Evolutionary conservation across 2,888 invertebrate genomes (phyloP).

Genomic region (Ophioninae sp.): DNA sequence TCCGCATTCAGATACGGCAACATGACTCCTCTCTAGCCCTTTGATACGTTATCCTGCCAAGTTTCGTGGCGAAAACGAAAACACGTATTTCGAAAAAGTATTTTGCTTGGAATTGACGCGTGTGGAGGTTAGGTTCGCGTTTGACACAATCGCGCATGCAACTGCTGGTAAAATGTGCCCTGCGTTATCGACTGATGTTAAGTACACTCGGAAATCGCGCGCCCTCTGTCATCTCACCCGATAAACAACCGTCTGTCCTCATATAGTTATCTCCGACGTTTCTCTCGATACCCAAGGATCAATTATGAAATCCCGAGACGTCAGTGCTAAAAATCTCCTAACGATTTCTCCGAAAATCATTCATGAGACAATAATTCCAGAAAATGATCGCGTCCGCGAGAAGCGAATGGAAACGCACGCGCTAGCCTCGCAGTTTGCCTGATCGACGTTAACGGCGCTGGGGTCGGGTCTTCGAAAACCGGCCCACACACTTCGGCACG

Average conservation of each 20-base stretch:
- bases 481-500: constrained; percentile 18
- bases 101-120: neutral
- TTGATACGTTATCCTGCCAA: neutral
- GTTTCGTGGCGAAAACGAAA: neutral
- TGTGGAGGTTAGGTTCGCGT: constrained; percentile 28
- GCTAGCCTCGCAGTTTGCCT: neutral
- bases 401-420: neutral
- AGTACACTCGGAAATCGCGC: too few species aligned
- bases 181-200: neutral
- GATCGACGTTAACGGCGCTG: neutral
- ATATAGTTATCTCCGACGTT: too few species aligned
- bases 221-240: too few species aligned
- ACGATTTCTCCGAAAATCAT: neutral
- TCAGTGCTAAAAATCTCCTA: neutral
- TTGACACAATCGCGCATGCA: neutral
- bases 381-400: too few species aligned
- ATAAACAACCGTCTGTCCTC: too few species aligned
- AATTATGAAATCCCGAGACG: neutral
- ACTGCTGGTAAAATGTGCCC: neutral
- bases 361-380: too few species aligned
- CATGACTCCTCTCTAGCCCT: constrained; percentile 9
- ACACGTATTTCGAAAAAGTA: neutral
- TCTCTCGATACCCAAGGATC: too few species aligned
- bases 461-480: constrained; percentile 7
- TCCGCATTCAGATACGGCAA: constrained; percentile 80